Evolutionary conservation across 1,140 invertebrate species (phyloP), one percentile per base, ranked within the genome.

Genomic region (Drosophila pseudoobscura): DNA sequence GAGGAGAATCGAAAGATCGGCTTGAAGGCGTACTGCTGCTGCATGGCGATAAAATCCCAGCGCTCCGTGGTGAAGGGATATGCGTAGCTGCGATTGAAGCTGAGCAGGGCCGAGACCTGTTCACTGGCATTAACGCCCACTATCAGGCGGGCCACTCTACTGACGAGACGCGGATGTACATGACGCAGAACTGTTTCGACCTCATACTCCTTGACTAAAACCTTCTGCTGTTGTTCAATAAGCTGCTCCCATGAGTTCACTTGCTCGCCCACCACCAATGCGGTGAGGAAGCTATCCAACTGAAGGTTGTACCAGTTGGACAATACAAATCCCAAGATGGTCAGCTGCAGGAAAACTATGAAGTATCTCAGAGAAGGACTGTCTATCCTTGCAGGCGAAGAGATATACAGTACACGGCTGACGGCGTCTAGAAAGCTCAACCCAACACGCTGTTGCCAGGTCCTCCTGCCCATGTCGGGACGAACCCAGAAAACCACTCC

Each of bases 21-120:
- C 51, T 90, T 85, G 2, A 71, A 61, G 7, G 85, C 75, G 3
- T 80, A 80, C 17, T 83, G 75, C 46, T 90, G 89, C 29, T 90
- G 89, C 41, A 89, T 46, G 2, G 62, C 58, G 13, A 90, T 75
- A 43, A 90, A 90, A 17, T 63, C 15, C 89, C 89, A 90, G 13
- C 80, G 80, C 5, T 90, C 89, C 24, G 71, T 62, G 13, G 89
- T 90, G 8, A 90, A 80, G 0, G 84, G 89, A 72, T 90, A 90
- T 0, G 88, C 71, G 51, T 82, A 90, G 45, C 59, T 77, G 20
- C 35, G 63, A 22, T 90, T 90, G 1, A 90, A 88, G 39, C 62
- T 49, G 0, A 88, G 58, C 8, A 90, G 49, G 2, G 88, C 82
- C 0, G 51, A 47, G 8, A 85, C 78, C 63, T 90, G 89, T 11